Conservation (phyloP, 2,113 vertebrate species). For the Chionis minor region DNA sequence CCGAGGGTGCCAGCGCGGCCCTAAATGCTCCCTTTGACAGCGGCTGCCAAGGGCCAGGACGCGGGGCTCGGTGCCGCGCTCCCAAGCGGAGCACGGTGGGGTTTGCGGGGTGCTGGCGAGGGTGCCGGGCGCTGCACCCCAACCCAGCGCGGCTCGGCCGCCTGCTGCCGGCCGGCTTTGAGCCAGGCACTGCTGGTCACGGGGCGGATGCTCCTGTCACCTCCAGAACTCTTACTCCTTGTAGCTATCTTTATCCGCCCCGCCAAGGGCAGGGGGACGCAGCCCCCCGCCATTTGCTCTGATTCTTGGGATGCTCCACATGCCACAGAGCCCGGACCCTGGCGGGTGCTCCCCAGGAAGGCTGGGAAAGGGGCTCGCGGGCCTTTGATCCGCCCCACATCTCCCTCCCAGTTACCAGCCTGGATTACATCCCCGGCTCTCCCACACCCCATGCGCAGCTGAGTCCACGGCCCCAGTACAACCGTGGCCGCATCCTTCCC, state of each 20-base stretch:
- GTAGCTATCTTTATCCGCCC: not conserved
- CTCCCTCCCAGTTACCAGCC: not conserved
- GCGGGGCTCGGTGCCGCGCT: accelerated
- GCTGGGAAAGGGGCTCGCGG: not conserved
- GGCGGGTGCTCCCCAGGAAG: accelerated
- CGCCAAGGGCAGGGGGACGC: accelerated
- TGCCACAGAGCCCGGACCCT: not conserved
- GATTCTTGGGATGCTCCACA: constrained; percentile 21
- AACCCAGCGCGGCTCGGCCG: accelerated
- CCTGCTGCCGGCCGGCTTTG: not conserved
- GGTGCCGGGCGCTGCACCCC: not conserved
- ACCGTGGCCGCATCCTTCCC: not conserved
- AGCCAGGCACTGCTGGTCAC: accelerated
- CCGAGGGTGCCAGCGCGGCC: not conserved
- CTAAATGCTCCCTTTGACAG: constrained; percentile 43
- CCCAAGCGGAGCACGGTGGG: not conserved
- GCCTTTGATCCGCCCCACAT: not conserved
- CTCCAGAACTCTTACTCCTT: not conserved
- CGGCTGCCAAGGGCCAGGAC: accelerated
- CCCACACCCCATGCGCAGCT: not conserved
- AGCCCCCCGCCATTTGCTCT: constrained; percentile 13
- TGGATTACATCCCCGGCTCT: not conserved
- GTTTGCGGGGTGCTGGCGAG: not conserved
- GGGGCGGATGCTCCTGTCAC: not conserved
- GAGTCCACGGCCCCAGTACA: not conserved